Percentiles rank a stretch among this genome's conserved stretches.
Conservation (phyloP, 2,113 vertebrate species). For the Microtus ochrogaster region DNA sequence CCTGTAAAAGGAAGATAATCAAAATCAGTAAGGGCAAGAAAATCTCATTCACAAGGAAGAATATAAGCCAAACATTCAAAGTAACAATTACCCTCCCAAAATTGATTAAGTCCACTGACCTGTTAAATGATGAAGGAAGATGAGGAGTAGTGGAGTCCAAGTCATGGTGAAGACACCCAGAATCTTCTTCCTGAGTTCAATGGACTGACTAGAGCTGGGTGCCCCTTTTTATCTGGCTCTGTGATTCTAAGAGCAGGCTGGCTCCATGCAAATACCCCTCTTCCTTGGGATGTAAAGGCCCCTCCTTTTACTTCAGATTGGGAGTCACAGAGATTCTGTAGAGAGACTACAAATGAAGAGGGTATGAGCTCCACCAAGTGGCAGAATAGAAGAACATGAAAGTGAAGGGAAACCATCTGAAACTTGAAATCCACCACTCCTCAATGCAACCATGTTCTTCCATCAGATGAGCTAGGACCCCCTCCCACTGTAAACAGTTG, state of each 20-base stretch:
- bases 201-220: neutral
- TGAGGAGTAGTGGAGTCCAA: neutral
- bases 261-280: neutral
- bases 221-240: neutral
- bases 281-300: neutral
- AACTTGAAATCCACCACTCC: neutral
- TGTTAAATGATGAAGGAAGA: neutral
- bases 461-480: too few species aligned
- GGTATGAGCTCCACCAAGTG: neutral
- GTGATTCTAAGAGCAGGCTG: neutral
- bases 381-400: neutral
- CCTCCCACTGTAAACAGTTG: neutral
- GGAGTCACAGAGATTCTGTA: too few species aligned
- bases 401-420: neutral
- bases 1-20: too few species aligned
- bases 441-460: neutral
- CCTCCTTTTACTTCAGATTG: neutral
- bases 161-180: neutral
- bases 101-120: neutral
- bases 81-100: rapidly evolving
- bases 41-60: too few species aligned
- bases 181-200: neutral
- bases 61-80: neutral
- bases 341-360: neutral
- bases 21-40: too few species aligned